Evolutionary conservation across 2,113 vertebrate genomes (phyloP), one percentile per base, ranked within the genome.

Genomic region (Podarcis cretensis): DNA sequence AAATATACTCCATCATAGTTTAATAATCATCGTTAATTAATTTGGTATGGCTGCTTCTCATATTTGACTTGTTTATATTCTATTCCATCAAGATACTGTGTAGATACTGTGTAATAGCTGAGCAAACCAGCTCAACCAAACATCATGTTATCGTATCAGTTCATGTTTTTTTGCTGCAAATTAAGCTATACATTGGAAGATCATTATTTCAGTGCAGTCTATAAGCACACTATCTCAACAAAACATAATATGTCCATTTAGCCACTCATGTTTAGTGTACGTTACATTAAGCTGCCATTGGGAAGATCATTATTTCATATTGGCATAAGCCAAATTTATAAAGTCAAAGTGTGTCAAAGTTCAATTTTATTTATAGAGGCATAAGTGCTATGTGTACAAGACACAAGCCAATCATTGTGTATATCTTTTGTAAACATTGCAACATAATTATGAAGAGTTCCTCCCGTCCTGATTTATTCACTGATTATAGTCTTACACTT

Each of bases 201-300:
- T 63, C 16, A 5, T 63, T 63, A 63, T 63, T 63, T 63, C 18
- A 84, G 32, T 35, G n/a, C 74, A 84, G 35, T 75, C 12, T 23
- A 14, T 69, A 18, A 83, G 66, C 43, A 87, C 71, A 57, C 25
- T 2, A 65, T 84, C 57, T 80, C 43, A 86, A 65, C 35, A 20
- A 91, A 94, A 83, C 3, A 23, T 85, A 54, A 20, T 1, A 48
- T 79, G 54, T 83, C 84, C 23, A 68, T 32, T 30, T 89, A 68
- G 74, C 71, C 91, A 90, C 94, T 90, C 86, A 7, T 40, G 48
- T 92, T 78, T 4, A 82, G 87, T n/a, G 66, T 3, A 57, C 18
- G 86, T 2, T 21, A 73, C 57, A 89, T 89, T 91, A 85, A 32
- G 87, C 88, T 91, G 65, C 85, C 80, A 37, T 32, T 81, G 0